Evolutionary conservation across 2,797 vertebrate genomes (phyloP), one percentile per base, ranked within the genome.

Genomic region (Schizopygopsis pylzovi): DNA sequence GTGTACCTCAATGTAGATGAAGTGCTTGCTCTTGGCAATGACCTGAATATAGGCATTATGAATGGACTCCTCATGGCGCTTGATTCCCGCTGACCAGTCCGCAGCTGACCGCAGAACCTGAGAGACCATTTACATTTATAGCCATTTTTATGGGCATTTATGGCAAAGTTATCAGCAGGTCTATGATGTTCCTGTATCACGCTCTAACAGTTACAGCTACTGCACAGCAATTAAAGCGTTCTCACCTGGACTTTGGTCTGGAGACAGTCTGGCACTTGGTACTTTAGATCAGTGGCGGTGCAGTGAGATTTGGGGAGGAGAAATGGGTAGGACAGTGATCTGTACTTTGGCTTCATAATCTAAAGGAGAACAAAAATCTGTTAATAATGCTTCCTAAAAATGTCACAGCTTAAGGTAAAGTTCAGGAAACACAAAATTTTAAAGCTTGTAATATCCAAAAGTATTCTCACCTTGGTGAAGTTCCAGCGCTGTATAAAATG

Each of bases 401-500:
- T 39, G 28, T 47, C 43, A 75, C 18, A 49, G 13, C 20, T 61
- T 45, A 20, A 72, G 59, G 16, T 73, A 16, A 20, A 18, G 28
- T 59, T 37, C 9, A 47, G 63, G 16, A 22, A 59, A 28, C 25
- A 28, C 25, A 82, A 12, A 45, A 61, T 73, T 73, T 3, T 75
- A 6, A 79, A 16, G 4, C 0, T 13, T 65, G 82, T 39, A 41
- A 8, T 8, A 7, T 41, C 7, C 8, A 67, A 68, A 68, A 72
- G 41, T 63, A 79, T 63, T 20, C 76, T 59, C 49, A 86, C 98
- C 96, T 99, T 99, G 0, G 97, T 97, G 91, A 99, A 99, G 93
- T 99, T 99, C 98, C 98, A 99, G 89, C 98, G 97, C 89, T 99
- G 98, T 90, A 99, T 99, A 89, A 99, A 99, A 91, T 99, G 98